These are phyloP conservation scores for Palythoa grandiflora DNA, from an alignment of 92 coral and sea anemone genomes.

Conservation along the genomic window DNA sequence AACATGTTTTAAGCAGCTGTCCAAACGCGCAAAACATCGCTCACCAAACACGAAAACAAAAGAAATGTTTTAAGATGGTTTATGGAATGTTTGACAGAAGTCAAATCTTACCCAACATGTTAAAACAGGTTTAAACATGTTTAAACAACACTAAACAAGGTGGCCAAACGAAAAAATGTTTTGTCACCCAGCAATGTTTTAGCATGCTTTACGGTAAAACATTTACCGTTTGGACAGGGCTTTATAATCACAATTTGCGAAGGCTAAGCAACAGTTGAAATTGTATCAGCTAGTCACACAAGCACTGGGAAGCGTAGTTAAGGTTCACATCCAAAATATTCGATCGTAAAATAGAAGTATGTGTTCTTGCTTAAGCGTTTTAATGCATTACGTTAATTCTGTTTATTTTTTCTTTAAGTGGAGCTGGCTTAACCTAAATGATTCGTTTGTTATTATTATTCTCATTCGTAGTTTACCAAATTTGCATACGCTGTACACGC, in stretches of 20 bases:
- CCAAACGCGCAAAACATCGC: too few species aligned
- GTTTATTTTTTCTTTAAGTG: slow-evolving; percentile 41
- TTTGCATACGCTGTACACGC: neutral
- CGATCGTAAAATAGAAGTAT: slow-evolving; percentile 25
- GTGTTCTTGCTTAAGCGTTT: slow-evolving; percentile 38
- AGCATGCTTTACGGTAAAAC: too few species aligned
- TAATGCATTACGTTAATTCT: slow-evolving; percentile 23
- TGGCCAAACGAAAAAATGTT: too few species aligned
- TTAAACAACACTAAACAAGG: too few species aligned
- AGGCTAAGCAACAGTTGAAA: slow-evolving; percentile 34
- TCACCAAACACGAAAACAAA: too few species aligned
- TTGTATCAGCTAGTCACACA: slow-evolving; percentile 38
- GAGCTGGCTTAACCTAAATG: slow-evolving; percentile 23
- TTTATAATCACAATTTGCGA: slow-evolving; percentile 32
- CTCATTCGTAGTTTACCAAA: neutral
- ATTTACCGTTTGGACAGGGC: too few species aligned
- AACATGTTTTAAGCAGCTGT: too few species aligned
- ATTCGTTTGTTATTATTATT: slow-evolving; percentile 7
- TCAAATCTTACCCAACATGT: too few species aligned
- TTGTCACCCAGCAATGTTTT: too few species aligned
- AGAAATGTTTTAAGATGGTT: too few species aligned
- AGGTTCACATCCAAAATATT: slow-evolving; percentile 41
- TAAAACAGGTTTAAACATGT: too few species aligned
- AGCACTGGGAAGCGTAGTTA: slow-evolving; percentile 42
- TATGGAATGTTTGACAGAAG: too few species aligned